These are phyloP conservation scores for Rhagoletis pomonella DNA, from an alignment of 1,140 invertebrate species.

Conservation along the genomic window DNA sequence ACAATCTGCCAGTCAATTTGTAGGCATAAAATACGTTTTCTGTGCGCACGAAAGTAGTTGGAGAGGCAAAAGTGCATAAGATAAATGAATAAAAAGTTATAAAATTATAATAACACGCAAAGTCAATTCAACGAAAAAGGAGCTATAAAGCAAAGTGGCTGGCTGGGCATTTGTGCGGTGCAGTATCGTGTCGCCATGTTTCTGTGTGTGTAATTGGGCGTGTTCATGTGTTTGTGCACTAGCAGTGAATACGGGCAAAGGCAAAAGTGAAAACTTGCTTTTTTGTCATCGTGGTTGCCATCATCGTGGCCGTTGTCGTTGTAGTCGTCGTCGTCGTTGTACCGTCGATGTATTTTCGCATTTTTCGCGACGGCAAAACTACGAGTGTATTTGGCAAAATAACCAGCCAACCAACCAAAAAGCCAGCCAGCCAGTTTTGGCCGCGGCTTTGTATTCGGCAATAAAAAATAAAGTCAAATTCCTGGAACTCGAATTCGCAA, in stretches of 20 bases:
- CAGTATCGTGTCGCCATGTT: conserved; percentile 25
- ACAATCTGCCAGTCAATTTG: not conserved
- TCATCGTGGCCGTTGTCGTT: conserved; percentile 30
- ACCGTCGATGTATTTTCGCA: conserved; percentile 51
- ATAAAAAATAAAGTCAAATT: conserved; percentile 52
- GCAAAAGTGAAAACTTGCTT: conserved; percentile 59
- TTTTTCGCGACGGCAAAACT: conserved; percentile 45
- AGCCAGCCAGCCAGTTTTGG: conserved; percentile 35
- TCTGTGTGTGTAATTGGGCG: conserved; percentile 35
- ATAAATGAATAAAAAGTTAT: conserved; percentile 43
- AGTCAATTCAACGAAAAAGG: conserved; percentile 38
- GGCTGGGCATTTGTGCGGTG: conserved; percentile 37
- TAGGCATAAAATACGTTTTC: not conserved
- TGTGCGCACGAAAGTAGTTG: not conserved
- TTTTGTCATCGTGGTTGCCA: conserved; percentile 34
- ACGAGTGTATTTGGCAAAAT: conserved; percentile 31
- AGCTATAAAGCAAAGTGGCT: conserved; percentile 20
- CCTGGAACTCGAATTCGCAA: conserved; percentile 46
- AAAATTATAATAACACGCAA: conserved; percentile 32
- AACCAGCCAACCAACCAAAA: conserved; percentile 42
- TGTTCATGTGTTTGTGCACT: conserved; percentile 39
- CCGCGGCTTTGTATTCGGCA: conserved; percentile 38
- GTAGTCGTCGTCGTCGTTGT: conserved; percentile 51
- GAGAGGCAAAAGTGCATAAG: conserved; percentile 32
- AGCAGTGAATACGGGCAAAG: conserved; percentile 29